Base-by-base conservation (phyloP, 2,797 vertebrate genomes). In the Siniperca scherzeri region DNA sequence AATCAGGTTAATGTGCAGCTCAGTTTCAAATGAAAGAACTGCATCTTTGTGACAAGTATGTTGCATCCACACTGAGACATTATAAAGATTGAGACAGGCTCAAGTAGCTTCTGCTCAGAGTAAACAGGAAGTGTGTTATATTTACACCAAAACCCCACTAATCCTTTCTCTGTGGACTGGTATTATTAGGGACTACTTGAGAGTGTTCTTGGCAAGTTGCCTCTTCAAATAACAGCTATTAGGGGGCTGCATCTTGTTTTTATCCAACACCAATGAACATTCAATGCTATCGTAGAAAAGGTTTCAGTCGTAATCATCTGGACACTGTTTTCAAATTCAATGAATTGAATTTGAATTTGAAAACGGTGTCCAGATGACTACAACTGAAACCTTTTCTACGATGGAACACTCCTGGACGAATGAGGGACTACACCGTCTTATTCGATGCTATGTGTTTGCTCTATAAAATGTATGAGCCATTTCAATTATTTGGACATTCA, bases 61-160 rank as follows among this genome's bases (percentile, higher is more conserved):
- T 44, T 76, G 42, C 30, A 70, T 86, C 80, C 68, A 46, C 33
- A 33, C 60, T 59, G 48, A 86, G 65, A 84, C 80, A 53, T 60
- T 71, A 72, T 25, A 44, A 84, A 81, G 38, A 70, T 48, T 0
- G 10, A 83, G 52, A 80, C 74, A 6, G 56, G 66, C 70, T 91
- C 76, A 85, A 84, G 86, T 57, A 72, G 83, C 64, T 74, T 84
- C 44, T 82, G 66, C 70, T 72, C 75, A 65, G 53, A 85, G 83
- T 88, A 89, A 93, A 92, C 89, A 93, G 87, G 88, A 92, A 84
- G 80, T 81, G 82, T 81, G 90, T 89, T 94, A 92, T 91, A 89
- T 92, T 91, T 91, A 91, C 82, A 89, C 86, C 80, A 75, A 90
- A 93, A 89, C 61, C 79, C 81, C 82, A 85, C 84, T 93, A 90